Evolutionary conservation across 2,888 invertebrate species (phyloP).

Genomic region (Pseudococcus longispinus): DNA sequence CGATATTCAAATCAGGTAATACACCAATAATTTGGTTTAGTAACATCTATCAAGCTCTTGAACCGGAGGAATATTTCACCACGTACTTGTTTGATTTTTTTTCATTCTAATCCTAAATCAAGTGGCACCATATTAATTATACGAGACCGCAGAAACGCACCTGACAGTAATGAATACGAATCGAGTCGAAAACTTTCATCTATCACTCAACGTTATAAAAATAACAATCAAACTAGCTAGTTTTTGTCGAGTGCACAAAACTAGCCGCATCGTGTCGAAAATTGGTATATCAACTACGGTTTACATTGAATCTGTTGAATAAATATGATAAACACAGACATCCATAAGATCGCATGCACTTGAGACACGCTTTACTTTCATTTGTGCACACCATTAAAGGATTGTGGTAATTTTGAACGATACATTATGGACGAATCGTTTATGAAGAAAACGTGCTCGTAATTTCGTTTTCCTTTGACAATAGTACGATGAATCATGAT

Average conservation of each 20-base stretch:
- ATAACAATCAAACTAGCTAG: neutral
- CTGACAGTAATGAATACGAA: neutral
- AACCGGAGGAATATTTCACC: neutral
- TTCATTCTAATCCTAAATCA: neutral
- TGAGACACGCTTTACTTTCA: constrained; percentile 22
- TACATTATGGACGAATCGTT: neutral
- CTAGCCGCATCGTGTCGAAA: constrained; percentile 5
- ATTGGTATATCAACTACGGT: neutral
- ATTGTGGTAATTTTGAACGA: neutral
- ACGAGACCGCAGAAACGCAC: neutral
- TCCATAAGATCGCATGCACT: neutral
- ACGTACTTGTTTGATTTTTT: neutral
- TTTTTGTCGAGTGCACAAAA: neutral
- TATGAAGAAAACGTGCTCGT: neutral
- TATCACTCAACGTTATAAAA: neutral
- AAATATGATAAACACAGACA: constrained; percentile 5
- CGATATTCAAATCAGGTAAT: neutral
- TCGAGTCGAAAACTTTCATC: neutral
- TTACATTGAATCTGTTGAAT: neutral
- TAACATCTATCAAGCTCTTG: neutral
- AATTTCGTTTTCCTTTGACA: constrained; percentile 20
- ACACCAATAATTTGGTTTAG: neutral
- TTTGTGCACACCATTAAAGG: constrained; percentile 19
- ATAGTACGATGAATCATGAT: constrained; percentile 15
- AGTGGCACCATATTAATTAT: neutral